Percentiles rank a stretch among this genome's conserved stretches.
Conservation (phyloP, 2,888 invertebrate genomes). For the Monochamus alternatus region DNA sequence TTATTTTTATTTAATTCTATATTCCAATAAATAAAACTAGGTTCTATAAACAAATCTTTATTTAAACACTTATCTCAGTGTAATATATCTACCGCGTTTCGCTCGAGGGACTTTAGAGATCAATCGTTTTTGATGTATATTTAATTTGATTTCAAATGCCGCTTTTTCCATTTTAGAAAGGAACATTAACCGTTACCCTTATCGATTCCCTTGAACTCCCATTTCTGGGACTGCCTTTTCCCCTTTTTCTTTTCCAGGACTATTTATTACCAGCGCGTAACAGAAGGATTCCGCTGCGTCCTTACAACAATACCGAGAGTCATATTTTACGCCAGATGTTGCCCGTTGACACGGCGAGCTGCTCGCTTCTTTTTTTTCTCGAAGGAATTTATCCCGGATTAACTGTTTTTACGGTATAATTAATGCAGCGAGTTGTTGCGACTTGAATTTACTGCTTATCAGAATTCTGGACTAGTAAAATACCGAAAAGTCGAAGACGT, state of each 20-base stretch:
- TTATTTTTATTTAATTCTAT: too few relatives aligned
- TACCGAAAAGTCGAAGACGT: neutral
- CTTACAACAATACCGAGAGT: conserved; percentile 24
- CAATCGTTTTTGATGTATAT: too few relatives aligned
- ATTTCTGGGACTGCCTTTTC: neutral
- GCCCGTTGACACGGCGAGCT: conserved; percentile 29
- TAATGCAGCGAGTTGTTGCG: conserved; percentile 25
- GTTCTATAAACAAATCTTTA: too few relatives aligned
- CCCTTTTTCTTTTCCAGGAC: conserved; percentile 8
- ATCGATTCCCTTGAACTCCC: too few relatives aligned
- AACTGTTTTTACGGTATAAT: conserved; percentile 33
- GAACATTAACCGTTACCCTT: too few relatives aligned
- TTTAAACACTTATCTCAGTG: too few relatives aligned
- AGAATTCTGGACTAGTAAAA: conserved; percentile 11
- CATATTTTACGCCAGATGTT: conserved; percentile 39
- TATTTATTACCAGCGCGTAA: conserved; percentile 5
- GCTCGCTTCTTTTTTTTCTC: conserved; percentile 17
- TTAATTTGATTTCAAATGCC: too few relatives aligned
- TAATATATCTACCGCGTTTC: too few relatives aligned
- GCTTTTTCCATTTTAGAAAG: too few relatives aligned
- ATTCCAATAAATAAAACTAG: too few relatives aligned
- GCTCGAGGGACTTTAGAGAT: too few relatives aligned
- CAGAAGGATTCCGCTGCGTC: conserved; percentile 6
- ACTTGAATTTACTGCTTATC: conserved; percentile 30
- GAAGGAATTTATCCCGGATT: conserved; percentile 34